Percentiles rank a stretch among this genome's conserved stretches.
These are phyloP conservation scores for Neomonachus schauinslandi DNA, from an alignment of 2,113 vertebrate species.

Conservation along the genomic window DNA sequence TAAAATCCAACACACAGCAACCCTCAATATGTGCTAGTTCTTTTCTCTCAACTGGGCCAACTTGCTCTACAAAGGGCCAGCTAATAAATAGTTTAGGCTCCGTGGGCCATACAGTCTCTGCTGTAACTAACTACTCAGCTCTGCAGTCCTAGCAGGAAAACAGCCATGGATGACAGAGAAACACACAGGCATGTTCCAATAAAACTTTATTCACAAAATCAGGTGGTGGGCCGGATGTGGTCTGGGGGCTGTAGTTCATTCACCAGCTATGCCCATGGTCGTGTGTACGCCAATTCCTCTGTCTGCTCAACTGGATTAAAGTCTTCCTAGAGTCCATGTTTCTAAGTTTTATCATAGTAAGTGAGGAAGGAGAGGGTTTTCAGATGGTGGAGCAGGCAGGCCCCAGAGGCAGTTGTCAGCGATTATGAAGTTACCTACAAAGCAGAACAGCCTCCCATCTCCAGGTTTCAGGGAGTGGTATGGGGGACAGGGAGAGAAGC, in stretches of 20 bases:
- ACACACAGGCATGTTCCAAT: background rate
- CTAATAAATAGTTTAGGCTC: background rate
- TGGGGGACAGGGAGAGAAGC: background rate
- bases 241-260: background rate
- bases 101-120: background rate
- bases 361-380: background rate
- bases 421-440: background rate
- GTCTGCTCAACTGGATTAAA: background rate
- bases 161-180: background rate
- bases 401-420: background rate
- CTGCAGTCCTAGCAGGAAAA: background rate
- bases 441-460: background rate
- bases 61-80: background rate
- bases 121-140: background rate
- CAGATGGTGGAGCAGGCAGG: background rate
- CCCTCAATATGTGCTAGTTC: rapidly evolving
- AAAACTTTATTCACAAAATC: slow-evolving; percentile 6
- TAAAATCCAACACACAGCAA: rapidly evolving
- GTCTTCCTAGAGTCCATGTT: background rate
- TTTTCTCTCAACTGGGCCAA: background rate
- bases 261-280: rapidly evolving
- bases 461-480: background rate
- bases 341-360: background rate
- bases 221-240: rapidly evolving
- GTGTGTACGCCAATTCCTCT: background rate